These are phyloP conservation scores for Gambelia wislizenii DNA, from an alignment of 2,797 vertebrate genomes.

Conservation along the genomic window DNA sequence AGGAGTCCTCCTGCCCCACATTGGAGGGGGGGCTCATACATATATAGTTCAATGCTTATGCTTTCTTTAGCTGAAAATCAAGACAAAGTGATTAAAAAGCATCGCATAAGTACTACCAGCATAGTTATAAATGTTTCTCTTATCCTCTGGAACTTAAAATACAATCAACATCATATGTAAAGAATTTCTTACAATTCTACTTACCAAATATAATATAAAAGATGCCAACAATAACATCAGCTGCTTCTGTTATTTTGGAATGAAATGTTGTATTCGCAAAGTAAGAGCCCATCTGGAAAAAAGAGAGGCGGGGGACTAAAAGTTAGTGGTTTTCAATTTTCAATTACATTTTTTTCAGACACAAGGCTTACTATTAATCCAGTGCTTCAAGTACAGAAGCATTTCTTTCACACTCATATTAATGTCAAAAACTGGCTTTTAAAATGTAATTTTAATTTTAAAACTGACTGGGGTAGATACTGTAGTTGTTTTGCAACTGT, in stretches of 20 bases:
- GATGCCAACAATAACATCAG: slow-evolving; percentile 55
- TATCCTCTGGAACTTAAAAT: neutral
- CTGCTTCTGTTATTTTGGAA: slow-evolving; percentile 62
- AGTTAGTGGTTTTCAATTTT: neutral
- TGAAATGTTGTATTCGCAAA: slow-evolving; percentile 38
- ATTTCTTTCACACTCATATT: neutral
- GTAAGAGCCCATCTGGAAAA: slow-evolving; percentile 50
- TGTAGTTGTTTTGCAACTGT: no score
- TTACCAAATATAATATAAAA: slow-evolving; percentile 60
- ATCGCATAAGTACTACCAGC: neutral
- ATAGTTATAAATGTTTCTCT: neutral
- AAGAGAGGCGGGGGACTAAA: neutral
- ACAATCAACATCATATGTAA: neutral
- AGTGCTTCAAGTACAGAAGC: neutral
- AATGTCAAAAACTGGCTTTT: neutral
- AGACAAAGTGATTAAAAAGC: neutral
- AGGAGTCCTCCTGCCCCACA: no score
- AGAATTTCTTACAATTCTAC: neutral
- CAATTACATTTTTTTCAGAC: neutral
- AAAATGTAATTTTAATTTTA: neutral
- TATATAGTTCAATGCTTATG: neutral
- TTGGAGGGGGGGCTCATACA: no score
- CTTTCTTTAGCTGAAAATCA: neutral
- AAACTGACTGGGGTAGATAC: neutral
- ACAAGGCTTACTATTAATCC: no score